phyloP scores from a whole-genome alignment of 2,113 vertebrate genomes.

The Nymphicus hollandicus region DNA sequence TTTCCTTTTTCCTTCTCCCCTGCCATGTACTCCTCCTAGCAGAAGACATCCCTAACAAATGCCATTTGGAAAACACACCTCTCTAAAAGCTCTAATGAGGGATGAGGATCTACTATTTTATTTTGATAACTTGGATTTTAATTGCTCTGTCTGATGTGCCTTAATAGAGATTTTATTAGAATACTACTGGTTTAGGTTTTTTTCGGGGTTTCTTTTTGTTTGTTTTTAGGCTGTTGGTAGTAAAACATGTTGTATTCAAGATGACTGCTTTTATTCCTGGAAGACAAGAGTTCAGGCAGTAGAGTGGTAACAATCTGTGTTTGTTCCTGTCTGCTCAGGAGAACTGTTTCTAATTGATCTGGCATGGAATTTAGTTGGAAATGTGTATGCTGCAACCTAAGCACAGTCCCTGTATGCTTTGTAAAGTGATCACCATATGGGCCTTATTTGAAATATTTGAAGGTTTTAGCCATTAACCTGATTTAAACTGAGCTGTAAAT shows the following conservation, averaged over 20 bases:
- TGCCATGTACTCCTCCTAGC: neutral
- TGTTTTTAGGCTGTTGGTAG: neutral
- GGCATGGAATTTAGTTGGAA: constrained; percentile 78
- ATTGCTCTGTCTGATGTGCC: neutral
- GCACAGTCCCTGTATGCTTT: constrained; percentile 72
- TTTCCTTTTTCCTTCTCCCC: neutral
- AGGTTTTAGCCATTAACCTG: constrained; percentile 71
- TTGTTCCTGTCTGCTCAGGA: constrained; percentile 74
- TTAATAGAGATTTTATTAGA: neutral
- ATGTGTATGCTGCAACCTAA: constrained; percentile 76
- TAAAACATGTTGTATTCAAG: constrained; percentile 22
- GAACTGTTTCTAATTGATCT: constrained; percentile 83
- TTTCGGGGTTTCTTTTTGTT: neutral
- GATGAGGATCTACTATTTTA: neutral
- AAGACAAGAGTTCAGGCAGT: constrained; percentile 69
- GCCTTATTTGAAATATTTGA: constrained; percentile 76
- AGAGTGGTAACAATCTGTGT: constrained; percentile 73
- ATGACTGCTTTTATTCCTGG: constrained; percentile 63
- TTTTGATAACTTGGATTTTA: neutral
- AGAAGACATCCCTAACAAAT: neutral
- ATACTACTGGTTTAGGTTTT: neutral
- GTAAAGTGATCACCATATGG: constrained; percentile 78
- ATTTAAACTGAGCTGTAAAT: constrained; percentile 71
- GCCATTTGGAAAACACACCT: neutral
- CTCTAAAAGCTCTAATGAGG: neutral